Evolutionary conservation across 2,888 invertebrate genomes (phyloP).

Genomic region (Caenorhabditis sp.): DNA sequence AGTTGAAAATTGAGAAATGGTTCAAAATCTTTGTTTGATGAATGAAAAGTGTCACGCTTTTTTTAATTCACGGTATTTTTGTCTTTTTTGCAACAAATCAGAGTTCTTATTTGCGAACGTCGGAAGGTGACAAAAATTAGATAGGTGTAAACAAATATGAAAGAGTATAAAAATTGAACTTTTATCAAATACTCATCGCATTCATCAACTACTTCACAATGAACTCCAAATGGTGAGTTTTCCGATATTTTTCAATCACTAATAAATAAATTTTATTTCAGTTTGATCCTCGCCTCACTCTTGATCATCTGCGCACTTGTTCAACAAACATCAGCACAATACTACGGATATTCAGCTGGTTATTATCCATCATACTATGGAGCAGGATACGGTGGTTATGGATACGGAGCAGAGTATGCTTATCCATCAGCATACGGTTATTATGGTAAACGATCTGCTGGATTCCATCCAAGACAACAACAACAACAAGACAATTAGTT

Average conservation of each 20-base stretch:
- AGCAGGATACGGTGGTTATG: not conserved
- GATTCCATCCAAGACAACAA: not conserved
- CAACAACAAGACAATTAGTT: not conserved
- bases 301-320: not conserved
- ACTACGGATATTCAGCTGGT: not conserved
- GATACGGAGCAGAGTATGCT: not conserved
- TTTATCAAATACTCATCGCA: not conserved
- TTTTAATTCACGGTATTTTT: too few species aligned
- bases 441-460: not conserved
- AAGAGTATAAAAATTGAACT: not conserved
- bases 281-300: not conserved
- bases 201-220: not conserved
- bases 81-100: too few species aligned
- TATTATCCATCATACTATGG: not conserved
- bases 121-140: not conserved
- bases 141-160: not conserved
- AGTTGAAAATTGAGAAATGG: too few species aligned
- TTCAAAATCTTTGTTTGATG: too few species aligned
- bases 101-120: too few species aligned
- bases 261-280: not conserved
- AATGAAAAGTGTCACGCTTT: too few species aligned
- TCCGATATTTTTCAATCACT: not conserved
- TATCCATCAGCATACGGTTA: not conserved
- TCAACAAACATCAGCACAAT: not conserved
- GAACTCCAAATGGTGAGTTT: constrained; percentile 2